A percentile compares a stretch with the other conserved stretches of the same genome.
These are phyloP conservation scores for Hydropotes inermis DNA, from an alignment of 2,113 vertebrate genomes.

Conservation along the genomic window DNA sequence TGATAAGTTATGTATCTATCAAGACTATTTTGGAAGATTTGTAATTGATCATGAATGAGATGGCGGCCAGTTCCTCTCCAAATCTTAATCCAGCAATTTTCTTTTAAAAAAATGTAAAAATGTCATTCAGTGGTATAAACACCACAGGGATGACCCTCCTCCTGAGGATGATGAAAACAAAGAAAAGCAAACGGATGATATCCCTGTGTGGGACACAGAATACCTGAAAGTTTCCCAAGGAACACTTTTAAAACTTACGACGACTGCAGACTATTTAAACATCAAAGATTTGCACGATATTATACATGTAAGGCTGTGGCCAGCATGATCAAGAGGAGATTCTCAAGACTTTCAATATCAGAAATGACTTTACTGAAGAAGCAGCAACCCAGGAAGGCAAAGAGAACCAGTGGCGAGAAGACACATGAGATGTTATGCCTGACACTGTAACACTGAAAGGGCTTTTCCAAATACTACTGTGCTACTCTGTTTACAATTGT, in stretches of 20 bases:
- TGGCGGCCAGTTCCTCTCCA: not conserved
- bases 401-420: constrained; percentile 96
- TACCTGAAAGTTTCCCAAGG: not conserved
- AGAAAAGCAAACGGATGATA: not conserved
- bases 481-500: constrained; percentile 94
- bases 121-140: not conserved
- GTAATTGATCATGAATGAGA: not conserved
- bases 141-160: not conserved
- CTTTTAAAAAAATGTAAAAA: not conserved
- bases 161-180: not conserved
- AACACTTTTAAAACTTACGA: not conserved
- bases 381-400: constrained; percentile 94
- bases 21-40: not conserved
- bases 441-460: constrained; percentile 84
- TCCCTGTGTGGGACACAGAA: not conserved
- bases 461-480: constrained; percentile 87
- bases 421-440: constrained; percentile 84
- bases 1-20: not conserved
- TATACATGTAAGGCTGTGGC: constrained; percentile 93
- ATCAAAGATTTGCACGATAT: constrained; percentile 94
- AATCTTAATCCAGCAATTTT: not conserved
- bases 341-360: constrained; percentile 94
- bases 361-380: constrained; percentile 95
- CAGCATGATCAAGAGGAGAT: constrained; percentile 96
- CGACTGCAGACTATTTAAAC: constrained; percentile 89